These are phyloP conservation scores for Nephrotoma guestfalica DNA, from an alignment of 2,888 invertebrate species.

Conservation along the genomic window DNA sequence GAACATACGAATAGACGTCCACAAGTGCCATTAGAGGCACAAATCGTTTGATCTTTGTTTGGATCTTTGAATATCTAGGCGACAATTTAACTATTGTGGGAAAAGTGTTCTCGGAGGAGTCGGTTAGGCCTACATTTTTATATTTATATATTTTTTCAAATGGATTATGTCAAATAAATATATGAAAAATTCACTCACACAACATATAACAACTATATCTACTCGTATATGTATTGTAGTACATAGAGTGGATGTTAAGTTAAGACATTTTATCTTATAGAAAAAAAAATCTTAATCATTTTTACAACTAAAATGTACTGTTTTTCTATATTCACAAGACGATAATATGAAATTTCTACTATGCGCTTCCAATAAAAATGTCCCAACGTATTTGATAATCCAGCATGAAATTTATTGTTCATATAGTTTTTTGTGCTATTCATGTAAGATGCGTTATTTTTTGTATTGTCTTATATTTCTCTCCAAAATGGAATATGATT, in stretches of 20 bases:
- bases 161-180: not conserved
- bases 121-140: not conserved
- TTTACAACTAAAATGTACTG: not conserved
- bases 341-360: not conserved
- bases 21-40: no score
- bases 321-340: not conserved
- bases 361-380: not conserved
- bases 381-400: not conserved
- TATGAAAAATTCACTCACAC: not conserved
- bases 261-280: not conserved
- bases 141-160: not conserved
- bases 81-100: no score
- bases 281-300: not conserved
- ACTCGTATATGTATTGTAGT: not conserved
- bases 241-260: not conserved
- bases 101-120: not conserved
- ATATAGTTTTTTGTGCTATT: not conserved
- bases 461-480: not conserved
- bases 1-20: no score
- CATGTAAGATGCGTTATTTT: not conserved
- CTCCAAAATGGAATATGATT: not conserved
- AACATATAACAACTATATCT: not conserved
- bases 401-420: not conserved
- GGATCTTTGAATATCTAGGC: no score
- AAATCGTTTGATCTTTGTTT: no score